These are phyloP conservation scores for Poecile atricapillus DNA, from an alignment of 2,113 vertebrate genomes.

Conservation along the genomic window DNA sequence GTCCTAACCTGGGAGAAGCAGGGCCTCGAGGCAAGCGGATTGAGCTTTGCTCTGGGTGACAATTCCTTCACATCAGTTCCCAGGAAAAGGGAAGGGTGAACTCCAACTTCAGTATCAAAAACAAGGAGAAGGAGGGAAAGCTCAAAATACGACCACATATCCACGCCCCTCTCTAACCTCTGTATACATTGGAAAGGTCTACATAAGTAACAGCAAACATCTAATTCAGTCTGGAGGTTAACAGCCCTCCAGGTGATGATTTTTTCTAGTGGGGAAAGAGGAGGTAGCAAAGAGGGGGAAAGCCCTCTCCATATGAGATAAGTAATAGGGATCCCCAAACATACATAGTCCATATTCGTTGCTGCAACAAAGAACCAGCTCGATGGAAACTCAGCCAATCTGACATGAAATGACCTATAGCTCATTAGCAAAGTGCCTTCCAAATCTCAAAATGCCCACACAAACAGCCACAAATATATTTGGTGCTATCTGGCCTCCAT, in stretches of 20 bases:
- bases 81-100: background rate
- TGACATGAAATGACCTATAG: conserved; percentile 14
- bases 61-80: background rate
- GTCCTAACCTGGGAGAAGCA: background rate
- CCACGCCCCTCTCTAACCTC: background rate
- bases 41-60: background rate
- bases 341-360: background rate
- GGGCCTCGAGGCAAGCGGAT: background rate
- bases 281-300: background rate
- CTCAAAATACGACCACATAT: background rate
- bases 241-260: background rate
- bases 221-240: background rate
- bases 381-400: conserved; percentile 17
- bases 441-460: conserved; percentile 43
- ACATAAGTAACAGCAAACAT: background rate
- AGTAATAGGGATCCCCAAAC: background rate
- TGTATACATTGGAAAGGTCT: background rate
- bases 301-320: background rate
- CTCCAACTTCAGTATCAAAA: conserved; percentile 21
- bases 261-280: background rate
- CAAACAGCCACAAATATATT: conserved; percentile 24
- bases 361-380: background rate
- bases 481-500: conserved; percentile 11
- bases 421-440: conserved; percentile 29
- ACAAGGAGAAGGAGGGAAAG: background rate